phyloP scores from a whole-genome alignment of 35 echinoderm and acorn worm species.

The Chiridota heheva region DNA sequence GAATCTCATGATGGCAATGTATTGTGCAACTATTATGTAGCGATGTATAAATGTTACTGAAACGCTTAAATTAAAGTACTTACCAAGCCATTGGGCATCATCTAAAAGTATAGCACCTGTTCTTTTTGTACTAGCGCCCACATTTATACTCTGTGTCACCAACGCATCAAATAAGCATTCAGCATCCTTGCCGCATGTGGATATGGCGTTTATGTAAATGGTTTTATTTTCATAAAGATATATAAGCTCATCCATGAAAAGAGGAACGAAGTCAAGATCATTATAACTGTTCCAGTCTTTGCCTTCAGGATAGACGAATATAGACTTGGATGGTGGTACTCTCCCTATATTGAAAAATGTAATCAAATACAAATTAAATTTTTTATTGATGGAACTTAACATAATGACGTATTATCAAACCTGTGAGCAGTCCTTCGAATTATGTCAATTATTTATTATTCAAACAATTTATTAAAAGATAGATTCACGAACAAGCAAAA shows the following conservation, averaged over 20 bases:
- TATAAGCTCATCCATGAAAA: constrained; percentile 70
- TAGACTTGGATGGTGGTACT: constrained; percentile 31
- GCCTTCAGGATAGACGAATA: constrained; percentile 57
- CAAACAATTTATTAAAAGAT: not conserved
- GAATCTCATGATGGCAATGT: no score
- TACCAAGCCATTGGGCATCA: constrained; percentile 37
- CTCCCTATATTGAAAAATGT: constrained; percentile 63
- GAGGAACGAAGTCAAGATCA: constrained; percentile 60
- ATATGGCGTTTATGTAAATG: constrained; percentile 16
- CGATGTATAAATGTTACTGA: not conserved
- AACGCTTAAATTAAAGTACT: not conserved
- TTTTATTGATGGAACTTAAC: no score
- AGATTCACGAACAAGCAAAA: not conserved
- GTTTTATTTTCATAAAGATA: not conserved
- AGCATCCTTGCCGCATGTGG: constrained; percentile 37
- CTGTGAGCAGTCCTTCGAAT: no score
- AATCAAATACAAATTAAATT: no score
- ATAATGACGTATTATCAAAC: no score
- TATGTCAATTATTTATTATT: not conserved
- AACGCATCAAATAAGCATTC: constrained; percentile 81
- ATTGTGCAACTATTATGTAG: not conserved
- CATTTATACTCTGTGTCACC: constrained; percentile 44
- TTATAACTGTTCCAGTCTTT: constrained; percentile 57
- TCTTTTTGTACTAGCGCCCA: constrained; percentile 60
- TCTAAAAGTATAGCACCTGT: constrained; percentile 3